Base-by-base conservation (phyloP, 2,888 invertebrate species). In the Thecocarcelia acutangulata region DNA sequence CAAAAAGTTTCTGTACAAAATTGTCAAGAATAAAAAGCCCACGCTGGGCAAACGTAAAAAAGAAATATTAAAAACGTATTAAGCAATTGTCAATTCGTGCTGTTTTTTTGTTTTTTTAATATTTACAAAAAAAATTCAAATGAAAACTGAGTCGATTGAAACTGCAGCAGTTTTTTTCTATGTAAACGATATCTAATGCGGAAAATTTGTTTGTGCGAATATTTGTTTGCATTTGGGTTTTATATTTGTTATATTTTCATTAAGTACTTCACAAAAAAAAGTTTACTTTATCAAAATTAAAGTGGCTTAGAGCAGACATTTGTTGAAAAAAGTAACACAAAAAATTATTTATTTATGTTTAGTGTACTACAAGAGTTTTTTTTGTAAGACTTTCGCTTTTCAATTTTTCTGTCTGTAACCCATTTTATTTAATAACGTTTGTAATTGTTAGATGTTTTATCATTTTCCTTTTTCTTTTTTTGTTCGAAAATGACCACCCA, bases 31-130 rank as follows among this genome's bases (percentile, higher is more conserved):
- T 40, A 24, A 66, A 56, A 64, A 70, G 56, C 79, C 79, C 82
- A 82, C 79, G 79, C 79, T 82, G 78, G 15, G 81, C 13, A 8
- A 33, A 33, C 33, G 8, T 33, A 33, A n/a, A 63, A 50, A 54
- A 72, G 12, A 46, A 19, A 58, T 58, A 74, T 75, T 56, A 48
- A 59, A 68, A 82, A 75, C 59, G 50, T 79, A 82, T 82, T 82
- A 82, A 70, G 82, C 82, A 82, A 82, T 79, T 82, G 82, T 66
- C 78, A 82, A 82, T 70, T 82, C 82, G 82, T 82, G 78, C 74
- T 69, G 82, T 82, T 63, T 63, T 56, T 75, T 28, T 17, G 12
- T 42, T 66, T 52, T n/a, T 17, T 73, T 46, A 40, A 56, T 44
- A 44, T 48, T 37, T 9, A 19, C 33, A 33, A 33, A 33, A 33